phyloP scores from a whole-genome alignment of 2,888 invertebrate species.

The Rotaria socialis region DNA sequence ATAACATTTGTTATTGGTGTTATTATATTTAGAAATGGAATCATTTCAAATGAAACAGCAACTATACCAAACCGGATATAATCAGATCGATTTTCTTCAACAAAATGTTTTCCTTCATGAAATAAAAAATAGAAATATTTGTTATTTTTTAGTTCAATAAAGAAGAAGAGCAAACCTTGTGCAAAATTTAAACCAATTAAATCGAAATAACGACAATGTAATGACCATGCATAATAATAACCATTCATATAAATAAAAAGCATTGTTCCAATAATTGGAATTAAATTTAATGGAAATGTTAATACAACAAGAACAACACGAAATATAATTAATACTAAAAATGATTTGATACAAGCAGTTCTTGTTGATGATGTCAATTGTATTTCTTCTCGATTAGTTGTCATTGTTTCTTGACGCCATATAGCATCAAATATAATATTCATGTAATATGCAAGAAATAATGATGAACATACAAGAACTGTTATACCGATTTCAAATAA shows the following conservation, averaged over 20 bases:
- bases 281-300: background rate
- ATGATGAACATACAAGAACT: background rate
- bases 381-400: background rate
- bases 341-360: background rate
- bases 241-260: background rate
- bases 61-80: background rate
- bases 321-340: background rate
- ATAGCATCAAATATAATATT: conserved; percentile 3
- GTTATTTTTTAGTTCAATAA: too few species aligned
- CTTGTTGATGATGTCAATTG: too few species aligned
- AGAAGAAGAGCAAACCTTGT: background rate
- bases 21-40: background rate
- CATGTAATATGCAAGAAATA: background rate
- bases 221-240: background rate
- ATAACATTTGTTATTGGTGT: conserved; percentile 30
- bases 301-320: background rate
- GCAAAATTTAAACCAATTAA: background rate
- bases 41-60: background rate
- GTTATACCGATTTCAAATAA: background rate
- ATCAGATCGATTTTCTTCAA: conserved; percentile 3
- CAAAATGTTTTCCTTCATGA: background rate
- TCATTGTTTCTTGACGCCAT: background rate
- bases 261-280: background rate
- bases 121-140: background rate
- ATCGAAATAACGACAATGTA: background rate